phyloP scores from a whole-genome alignment of 2,888 invertebrate genomes.

The Apocheima hispidaria region DNA sequence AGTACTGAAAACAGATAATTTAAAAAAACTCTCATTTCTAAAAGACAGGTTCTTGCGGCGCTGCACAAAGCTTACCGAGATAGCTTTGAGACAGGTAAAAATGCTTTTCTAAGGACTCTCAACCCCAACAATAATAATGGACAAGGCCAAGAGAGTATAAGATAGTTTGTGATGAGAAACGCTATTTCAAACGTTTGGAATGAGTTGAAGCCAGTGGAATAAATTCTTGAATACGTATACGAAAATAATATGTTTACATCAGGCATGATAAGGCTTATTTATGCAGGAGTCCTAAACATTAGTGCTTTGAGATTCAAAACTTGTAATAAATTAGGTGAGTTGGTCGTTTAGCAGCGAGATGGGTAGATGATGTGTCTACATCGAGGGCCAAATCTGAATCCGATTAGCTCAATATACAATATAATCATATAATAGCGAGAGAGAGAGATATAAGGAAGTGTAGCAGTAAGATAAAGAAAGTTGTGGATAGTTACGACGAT shows the following conservation, averaged over 20 bases:
- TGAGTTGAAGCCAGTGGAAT: constrained; percentile 3
- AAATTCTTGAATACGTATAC: not conserved
- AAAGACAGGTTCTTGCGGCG: constrained; percentile 37
- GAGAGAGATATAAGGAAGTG: too few species aligned
- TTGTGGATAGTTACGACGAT: not conserved
- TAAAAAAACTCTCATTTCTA: constrained; percentile 30
- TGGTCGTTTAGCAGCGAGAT: too few species aligned
- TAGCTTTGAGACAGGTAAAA: constrained; percentile 66
- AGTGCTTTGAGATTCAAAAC: too few species aligned
- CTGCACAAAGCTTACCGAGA: constrained; percentile 56
- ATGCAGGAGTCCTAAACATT: too few species aligned
- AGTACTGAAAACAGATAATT: constrained; percentile 17
- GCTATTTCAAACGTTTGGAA: constrained; percentile 4
- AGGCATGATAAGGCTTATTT: too few species aligned
- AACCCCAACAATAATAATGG: constrained; percentile 59
- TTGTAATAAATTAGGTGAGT: too few species aligned
- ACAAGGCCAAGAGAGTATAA: constrained; percentile 53
- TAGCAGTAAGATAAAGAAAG: too few species aligned
- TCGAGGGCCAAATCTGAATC: too few species aligned
- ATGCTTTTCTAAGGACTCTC: constrained; percentile 62
- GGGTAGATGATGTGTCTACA: too few species aligned
- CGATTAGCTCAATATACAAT: not conserved
- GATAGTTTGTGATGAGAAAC: constrained; percentile 23
- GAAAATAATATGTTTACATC: not conserved
- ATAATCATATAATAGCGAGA: too few species aligned